Conservation (phyloP, 2,888 invertebrate genomes). For the Drosophila paramelanica region DNA sequence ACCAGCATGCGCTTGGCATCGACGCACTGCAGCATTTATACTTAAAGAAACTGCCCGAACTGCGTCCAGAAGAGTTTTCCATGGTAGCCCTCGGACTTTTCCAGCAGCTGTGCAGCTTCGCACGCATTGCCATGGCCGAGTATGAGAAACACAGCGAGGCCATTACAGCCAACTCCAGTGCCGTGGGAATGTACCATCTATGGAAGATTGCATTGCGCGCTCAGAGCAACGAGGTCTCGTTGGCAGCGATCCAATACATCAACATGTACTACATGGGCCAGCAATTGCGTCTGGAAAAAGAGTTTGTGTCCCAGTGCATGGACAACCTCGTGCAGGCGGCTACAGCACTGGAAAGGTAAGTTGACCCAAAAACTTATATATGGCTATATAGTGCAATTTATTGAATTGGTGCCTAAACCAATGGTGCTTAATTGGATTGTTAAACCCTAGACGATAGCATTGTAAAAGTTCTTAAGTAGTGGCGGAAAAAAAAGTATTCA, state of each 20-base stretch:
- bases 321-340: conserved; percentile 94
- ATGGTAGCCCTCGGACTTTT: conserved; percentile 96
- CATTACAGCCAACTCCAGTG: conserved; percentile 86
- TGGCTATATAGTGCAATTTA: not conserved
- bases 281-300: conserved; percentile 94
- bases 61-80: conserved; percentile 94
- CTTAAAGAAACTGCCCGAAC: conserved; percentile 93
- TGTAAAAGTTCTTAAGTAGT: no score
- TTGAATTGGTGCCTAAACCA: not conserved
- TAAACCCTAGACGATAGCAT: no score
- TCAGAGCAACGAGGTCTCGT: conserved; percentile 96
- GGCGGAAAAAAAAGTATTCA: no score
- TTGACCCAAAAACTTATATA: not conserved
- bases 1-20: conserved; percentile 95
- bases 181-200: conserved; percentile 95
- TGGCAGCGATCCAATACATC: conserved; percentile 97
- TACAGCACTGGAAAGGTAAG: conserved; percentile 87
- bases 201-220: conserved; percentile 97
- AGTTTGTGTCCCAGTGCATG: conserved; percentile 97
- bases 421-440: no score
- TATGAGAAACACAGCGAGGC: conserved; percentile 86
- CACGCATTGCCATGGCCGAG: conserved; percentile 91
- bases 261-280: conserved; percentile 98
- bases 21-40: conserved; percentile 95
- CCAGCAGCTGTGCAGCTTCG: conserved; percentile 95